Evolutionary conservation across 2,797 vertebrate genomes (phyloP).

Genomic region (Sarcoramphus papa): DNA sequence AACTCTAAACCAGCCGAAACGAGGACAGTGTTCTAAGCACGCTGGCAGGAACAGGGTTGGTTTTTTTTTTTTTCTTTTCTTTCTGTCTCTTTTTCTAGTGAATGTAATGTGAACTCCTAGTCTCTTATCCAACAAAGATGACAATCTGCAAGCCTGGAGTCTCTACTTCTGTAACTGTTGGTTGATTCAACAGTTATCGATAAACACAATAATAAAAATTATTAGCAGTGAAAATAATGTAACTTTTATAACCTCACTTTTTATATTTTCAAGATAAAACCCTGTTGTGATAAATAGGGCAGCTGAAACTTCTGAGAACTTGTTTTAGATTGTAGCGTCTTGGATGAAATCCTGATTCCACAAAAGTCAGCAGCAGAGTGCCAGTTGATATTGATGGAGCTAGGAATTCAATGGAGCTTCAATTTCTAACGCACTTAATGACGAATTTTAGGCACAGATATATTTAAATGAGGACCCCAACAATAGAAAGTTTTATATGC

Average conservation of each 20-base stretch:
- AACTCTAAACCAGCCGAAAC: not conserved
- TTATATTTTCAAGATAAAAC: not conserved
- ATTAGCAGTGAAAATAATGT: not conserved
- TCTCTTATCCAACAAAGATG: not conserved
- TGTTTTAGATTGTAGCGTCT: not conserved
- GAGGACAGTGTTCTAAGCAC: not conserved
- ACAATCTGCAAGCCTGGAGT: not conserved
- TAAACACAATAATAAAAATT: not conserved
- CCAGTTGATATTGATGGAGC: not conserved
- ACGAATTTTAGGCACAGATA: not conserved
- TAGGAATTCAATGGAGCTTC: not conserved
- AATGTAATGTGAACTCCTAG: not conserved
- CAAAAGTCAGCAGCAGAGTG: not conserved
- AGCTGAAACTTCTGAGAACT: not conserved
- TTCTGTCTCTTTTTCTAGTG: not conserved
- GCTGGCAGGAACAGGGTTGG: not conserved
- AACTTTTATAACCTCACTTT: not conserved
- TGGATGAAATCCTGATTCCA: not conserved
- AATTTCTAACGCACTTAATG: not conserved
- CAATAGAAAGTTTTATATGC: not conserved
- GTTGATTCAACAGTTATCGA: not conserved
- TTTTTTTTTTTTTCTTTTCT: not conserved
- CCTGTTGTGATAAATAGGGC: not conserved
- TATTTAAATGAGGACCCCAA: not conserved
- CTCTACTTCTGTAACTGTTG: not conserved